These are phyloP conservation scores for Clanis bilineata DNA, from an alignment of 2,888 invertebrate genomes.

Conservation along the genomic window DNA sequence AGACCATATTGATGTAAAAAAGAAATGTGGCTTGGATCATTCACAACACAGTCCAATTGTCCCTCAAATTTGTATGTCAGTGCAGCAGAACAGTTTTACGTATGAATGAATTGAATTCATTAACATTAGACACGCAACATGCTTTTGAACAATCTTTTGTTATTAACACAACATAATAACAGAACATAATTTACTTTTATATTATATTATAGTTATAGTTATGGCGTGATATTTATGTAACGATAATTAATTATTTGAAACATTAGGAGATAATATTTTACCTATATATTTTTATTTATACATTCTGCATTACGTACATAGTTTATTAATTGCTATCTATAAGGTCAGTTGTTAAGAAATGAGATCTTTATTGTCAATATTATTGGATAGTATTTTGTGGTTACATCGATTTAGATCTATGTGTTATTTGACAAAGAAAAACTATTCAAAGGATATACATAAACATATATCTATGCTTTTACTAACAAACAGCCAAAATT, in stretches of 20 bases:
- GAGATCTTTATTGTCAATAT: constrained; percentile 11
- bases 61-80: background rate
- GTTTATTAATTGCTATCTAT: constrained; percentile 19
- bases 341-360: background rate
- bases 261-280: constrained; percentile 36
- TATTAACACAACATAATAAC: constrained; percentile 46
- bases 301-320: constrained; percentile 45
- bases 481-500: too few relatives aligned
- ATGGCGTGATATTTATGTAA: constrained; percentile 37
- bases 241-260: constrained; percentile 36
- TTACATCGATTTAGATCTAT: background rate
- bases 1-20: too few relatives aligned
- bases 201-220: constrained; percentile 23
- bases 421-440: background rate
- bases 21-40: too few relatives aligned
- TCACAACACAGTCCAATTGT: too few relatives aligned
- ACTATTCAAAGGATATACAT: too few relatives aligned
- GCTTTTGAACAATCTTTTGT: constrained; percentile 59
- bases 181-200: constrained; percentile 34
- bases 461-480: too few relatives aligned
- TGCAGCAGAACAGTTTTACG: background rate
- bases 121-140: constrained; percentile 57
- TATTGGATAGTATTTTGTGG: background rate
- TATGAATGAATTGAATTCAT: background rate
- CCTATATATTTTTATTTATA: constrained; percentile 37